Evolutionary conservation across 1,140 invertebrate genomes (phyloP).

Genomic region (Mizuhopecten yessoensis): DNA sequence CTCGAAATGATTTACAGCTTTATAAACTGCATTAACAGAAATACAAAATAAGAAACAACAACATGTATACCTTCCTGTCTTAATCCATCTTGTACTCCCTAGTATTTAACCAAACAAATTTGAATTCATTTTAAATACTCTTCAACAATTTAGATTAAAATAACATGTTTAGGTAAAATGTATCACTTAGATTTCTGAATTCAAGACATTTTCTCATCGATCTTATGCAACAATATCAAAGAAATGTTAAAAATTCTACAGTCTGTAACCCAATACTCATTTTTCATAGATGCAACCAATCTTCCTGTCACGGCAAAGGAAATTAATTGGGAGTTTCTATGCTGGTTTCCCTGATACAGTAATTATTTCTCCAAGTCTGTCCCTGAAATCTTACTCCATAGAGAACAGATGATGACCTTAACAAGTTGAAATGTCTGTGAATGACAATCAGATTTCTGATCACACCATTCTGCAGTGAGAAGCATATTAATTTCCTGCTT

Average conservation of each 20-base stretch:
- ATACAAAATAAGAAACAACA: no score
- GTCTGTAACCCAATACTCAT: neutral
- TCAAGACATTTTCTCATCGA: neutral
- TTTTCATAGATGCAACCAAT: neutral
- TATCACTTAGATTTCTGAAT: no score
- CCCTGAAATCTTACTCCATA: neutral
- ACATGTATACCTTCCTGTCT: no score
- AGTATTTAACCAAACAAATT: no score
- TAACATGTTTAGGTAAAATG: no score
- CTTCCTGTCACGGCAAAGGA: neutral
- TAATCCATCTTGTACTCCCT: no score
- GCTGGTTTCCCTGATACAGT: neutral
- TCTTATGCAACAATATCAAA: neutral
- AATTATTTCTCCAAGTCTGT: constrained; percentile 26
- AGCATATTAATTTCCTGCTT: constrained; percentile 8
- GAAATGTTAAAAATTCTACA: neutral
- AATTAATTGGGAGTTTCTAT: neutral
- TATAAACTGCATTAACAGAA: no score
- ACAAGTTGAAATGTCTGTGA: neutral
- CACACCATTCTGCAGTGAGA: constrained; percentile 30
- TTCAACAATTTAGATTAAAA: no score
- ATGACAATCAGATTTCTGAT: constrained; percentile 1
- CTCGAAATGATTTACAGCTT: no score
- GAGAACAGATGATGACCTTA: neutral
- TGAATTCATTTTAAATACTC: no score